phyloP scores from a whole-genome alignment of 2,113 vertebrate species.

The Gracilinanus agilis region DNA sequence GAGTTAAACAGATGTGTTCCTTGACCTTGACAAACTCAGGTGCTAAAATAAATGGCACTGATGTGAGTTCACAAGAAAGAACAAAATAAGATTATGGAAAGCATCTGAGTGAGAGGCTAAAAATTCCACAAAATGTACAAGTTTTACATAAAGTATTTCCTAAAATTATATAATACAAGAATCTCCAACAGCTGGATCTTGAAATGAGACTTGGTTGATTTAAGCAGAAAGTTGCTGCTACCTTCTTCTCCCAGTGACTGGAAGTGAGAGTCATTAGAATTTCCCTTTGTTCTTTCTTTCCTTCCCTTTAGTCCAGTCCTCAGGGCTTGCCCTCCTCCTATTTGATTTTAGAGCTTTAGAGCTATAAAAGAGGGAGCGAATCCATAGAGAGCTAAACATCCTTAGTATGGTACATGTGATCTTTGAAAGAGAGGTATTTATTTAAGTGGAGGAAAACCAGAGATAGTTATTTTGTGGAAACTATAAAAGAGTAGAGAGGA shows the following conservation, averaged over 20 bases:
- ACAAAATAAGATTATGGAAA: conserved; percentile 38
- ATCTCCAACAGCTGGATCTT: neutral
- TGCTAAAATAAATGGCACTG: conserved; percentile 56
- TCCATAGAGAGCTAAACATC: conserved; percentile 15
- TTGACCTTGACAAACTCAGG: conserved; percentile 62
- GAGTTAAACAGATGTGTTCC: conserved; percentile 67
- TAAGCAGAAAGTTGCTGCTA: neutral
- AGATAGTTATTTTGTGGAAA: neutral
- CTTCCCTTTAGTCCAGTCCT: neutral
- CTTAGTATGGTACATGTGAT: neutral
- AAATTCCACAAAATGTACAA: conserved; percentile 9
- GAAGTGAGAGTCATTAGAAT: neutral
- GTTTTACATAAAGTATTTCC: neutral
- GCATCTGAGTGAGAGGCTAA: conserved; percentile 1
- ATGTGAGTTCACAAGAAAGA: conserved; percentile 40
- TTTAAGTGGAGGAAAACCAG: neutral
- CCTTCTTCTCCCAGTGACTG: neutral
- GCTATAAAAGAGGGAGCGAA: neutral
- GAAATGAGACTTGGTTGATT: neutral
- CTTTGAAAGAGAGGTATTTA: neutral
- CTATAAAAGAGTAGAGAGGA: neutral
- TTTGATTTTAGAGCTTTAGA: neutral
- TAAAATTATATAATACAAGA: neutral
- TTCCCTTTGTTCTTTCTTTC: neutral
- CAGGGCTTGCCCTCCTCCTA: neutral